phyloP scores from a whole-genome alignment of 1,140 invertebrate genomes.

The Drosophila subpulchrella region DNA sequence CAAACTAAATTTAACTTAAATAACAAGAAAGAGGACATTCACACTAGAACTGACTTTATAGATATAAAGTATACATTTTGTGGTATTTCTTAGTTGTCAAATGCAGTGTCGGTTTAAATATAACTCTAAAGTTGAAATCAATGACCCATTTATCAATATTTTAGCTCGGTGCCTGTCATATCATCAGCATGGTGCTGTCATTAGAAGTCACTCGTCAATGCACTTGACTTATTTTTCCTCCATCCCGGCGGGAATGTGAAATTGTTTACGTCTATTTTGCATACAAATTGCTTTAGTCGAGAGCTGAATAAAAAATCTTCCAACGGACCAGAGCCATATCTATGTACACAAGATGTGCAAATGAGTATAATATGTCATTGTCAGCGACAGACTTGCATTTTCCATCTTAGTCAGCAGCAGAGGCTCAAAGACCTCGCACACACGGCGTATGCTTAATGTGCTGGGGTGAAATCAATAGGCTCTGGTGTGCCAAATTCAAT shows the following conservation, averaged over 20 bases:
- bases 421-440: conserved; percentile 24
- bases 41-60: too few relatives aligned
- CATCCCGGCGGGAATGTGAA: conserved; percentile 41
- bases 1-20: too few relatives aligned
- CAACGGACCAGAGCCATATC: conserved; percentile 22
- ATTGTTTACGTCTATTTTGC: conserved; percentile 75
- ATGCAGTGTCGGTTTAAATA: not conserved
- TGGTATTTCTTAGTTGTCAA: not conserved
- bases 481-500: conserved; percentile 45
- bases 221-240: conserved; percentile 72
- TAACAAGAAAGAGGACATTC: too few relatives aligned
- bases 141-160: not conserved
- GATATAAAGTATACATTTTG: too few relatives aligned
- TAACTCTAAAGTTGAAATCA: not conserved
- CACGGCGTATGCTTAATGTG: conserved; percentile 57
- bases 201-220: conserved; percentile 66
- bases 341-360: conserved; percentile 55
- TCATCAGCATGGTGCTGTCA: conserved; percentile 23
- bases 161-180: conserved; percentile 6
- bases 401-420: conserved; percentile 66
- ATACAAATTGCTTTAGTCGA: conserved; percentile 64
- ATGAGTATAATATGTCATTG: conserved; percentile 77
- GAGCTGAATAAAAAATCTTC: conserved; percentile 17
- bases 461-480: conserved; percentile 69
- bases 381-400: conserved; percentile 64